Conservation (phyloP, 2,888 invertebrate species). For the Drosophila tripunctata region DNA sequence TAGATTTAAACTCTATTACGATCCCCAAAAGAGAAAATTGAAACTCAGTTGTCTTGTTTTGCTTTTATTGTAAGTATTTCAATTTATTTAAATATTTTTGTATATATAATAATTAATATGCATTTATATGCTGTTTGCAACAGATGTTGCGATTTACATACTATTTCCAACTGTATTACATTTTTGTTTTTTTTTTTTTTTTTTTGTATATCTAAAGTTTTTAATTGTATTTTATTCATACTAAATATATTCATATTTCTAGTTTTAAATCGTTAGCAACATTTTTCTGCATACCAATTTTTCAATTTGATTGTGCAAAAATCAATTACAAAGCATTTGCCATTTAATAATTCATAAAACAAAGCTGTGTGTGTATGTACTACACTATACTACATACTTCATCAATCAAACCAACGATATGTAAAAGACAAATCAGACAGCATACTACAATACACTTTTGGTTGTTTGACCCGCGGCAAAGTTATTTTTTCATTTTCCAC, state of each 20-base stretch:
- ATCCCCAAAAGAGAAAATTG: background rate
- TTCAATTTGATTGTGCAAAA: slow-evolving; percentile 46
- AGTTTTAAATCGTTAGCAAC: slow-evolving; percentile 25
- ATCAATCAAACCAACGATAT: slow-evolving; percentile 29
- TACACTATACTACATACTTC: slow-evolving; percentile 18
- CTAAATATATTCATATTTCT: slow-evolving; percentile 7
- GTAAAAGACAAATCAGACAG: slow-evolving; percentile 41
- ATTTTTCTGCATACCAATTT: slow-evolving; percentile 25
- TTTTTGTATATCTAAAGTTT: slow-evolving; percentile 1
- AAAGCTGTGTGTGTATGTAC: slow-evolving; percentile 32
- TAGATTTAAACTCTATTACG: background rate
- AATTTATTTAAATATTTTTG: slow-evolving; percentile 57
- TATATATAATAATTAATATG: slow-evolving; percentile 62
- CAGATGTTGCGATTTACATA: slow-evolving; percentile 61
- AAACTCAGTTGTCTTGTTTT: background rate
- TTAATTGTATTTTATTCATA: slow-evolving; percentile 15
- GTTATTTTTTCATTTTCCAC: slow-evolving; percentile 83
- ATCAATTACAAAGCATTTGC: slow-evolving; percentile 63
- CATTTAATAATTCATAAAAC: slow-evolving; percentile 51
- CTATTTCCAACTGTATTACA: slow-evolving; percentile 57
- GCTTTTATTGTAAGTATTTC: slow-evolving; percentile 38
- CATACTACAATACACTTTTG: slow-evolving; percentile 45
- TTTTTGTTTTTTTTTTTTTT: slow-evolving; percentile 8
- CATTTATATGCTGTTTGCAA: slow-evolving; percentile 39
- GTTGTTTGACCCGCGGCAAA: slow-evolving; percentile 78